Base-by-base conservation (phyloP, 1,140 invertebrate species). In the Phymastichus coffea region DNA sequence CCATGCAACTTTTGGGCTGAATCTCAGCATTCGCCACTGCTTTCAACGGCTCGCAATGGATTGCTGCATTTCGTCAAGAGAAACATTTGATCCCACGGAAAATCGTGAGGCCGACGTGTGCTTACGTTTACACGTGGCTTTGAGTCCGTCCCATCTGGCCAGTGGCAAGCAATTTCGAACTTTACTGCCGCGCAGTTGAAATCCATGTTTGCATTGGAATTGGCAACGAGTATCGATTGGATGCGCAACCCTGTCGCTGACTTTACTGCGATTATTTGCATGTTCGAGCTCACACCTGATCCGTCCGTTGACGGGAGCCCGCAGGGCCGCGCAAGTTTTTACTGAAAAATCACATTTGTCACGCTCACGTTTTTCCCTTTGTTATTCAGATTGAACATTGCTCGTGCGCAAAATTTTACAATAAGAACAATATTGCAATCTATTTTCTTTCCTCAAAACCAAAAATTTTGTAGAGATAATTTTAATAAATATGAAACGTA, bases 131-230 rank as follows among this genome's bases (percentile, higher is more conserved):
- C 88, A 90, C 35, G 82, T 79, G 0, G 84, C 83, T 44, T 83
- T 82, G 2, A 89, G 75, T 2, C 88, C 88, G 59, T 87, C 86
- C 88, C 88, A 90, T 54, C 83, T 80, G 1, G 86, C 83, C 17
- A 88, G 79, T 1, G 88, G 87, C 20, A 90, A 72, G 68, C 88
- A 90, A 17, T 83, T 85, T 20, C 88, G 71, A 61, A 82, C 81
- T 57, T 79, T 80, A n/a, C 87, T 88, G 0, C 88, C 88, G 8
- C 86, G 81, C 20, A 89, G 73, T 58, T 82, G 80, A 68, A 82
- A 86, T 0, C 87, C 88, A n/a, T 76, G 74, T 55, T 86, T 80
- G 66, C 88, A 90, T 4, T 76, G 77, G 66, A 88, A 89, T 20
- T 81, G 77, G 66, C 88, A 90, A 19, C 83, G 81, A 0, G 87